phyloP scores from a whole-genome alignment of 1,140 invertebrate genomes.

The Rhizoglyphus robini region DNA sequence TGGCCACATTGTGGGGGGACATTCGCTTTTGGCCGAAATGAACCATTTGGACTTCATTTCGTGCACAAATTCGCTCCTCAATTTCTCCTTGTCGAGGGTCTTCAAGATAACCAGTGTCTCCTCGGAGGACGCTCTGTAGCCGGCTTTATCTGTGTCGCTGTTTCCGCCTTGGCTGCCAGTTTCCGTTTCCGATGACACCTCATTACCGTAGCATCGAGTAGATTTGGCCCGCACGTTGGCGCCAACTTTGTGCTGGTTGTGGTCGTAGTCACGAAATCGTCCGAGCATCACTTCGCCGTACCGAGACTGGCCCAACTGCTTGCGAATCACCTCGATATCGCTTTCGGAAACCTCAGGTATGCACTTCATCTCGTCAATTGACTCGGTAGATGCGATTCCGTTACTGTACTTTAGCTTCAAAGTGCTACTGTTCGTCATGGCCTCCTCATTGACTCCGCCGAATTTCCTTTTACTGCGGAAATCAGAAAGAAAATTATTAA shows the following conservation, averaged over 20 bases:
- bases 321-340: background rate
- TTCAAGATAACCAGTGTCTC: conserved; percentile 4
- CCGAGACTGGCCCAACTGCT: background rate
- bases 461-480: background rate
- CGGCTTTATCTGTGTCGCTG: background rate
- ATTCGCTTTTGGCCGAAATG: conserved; percentile 9
- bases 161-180: background rate
- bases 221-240: background rate
- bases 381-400: background rate
- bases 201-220: background rate
- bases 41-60: conserved; percentile 6
- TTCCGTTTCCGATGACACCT: conserved; percentile 13
- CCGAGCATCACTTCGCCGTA: conserved; percentile 5
- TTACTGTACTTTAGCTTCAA: conserved; percentile 13
- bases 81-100: conserved; percentile 3
- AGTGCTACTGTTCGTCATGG: background rate
- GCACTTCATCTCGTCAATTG: conserved; percentile 8
- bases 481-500: background rate
- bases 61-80: conserved; percentile 6
- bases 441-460: background rate
- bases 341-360: background rate
- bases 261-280: background rate
- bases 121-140: background rate
- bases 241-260: background rate
- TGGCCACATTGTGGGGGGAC: too few relatives aligned